Evolutionary conservation across 2,888 invertebrate genomes (phyloP), one percentile per base, ranked within the genome.

Genomic region (Drosophila subsilvestris): DNA sequence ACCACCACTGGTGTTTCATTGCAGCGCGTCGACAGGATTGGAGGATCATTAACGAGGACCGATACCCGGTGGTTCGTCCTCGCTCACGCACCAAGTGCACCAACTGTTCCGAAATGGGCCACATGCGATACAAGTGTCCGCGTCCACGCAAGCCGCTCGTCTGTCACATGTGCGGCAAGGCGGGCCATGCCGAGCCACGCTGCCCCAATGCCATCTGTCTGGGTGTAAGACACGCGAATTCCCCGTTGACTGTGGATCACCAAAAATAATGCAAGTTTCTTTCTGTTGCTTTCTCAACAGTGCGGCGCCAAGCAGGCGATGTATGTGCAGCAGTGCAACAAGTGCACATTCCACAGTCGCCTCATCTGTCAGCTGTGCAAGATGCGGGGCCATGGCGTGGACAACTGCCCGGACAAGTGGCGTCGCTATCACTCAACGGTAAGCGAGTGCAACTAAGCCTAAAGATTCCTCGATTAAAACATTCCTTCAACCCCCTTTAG

Each of bases 361-460:
- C 66, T 89, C 2, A 88, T 89, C 7, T 96, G 96, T 86, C 91
- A 90, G 9, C 93, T 94, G 85, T 96, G 96, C 89, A 93, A 93
- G 57, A 93, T 94, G 79, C 80, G 85, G 27, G 96, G 96, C 0
- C 96, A 96, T 88, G 92, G 93, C 10, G 83, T 93, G 51, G 91
- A 93, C 22, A 92, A 93, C 87, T 96, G 96, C 80, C 96, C 96
- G 0, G 96, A 96, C 91, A 91, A 94, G 47, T 96, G 96, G 96
- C 93, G 96, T 55, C 93, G 95, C 63, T 96, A 95, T 91, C 95
- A 96, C 90, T 93, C 94, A 75, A 96, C 96, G 73, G 96, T 95
- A 93, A 93, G 90, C 90, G 29, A n/a, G 5, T n/a, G 10, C 14
- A 14, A n/a, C 25, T n/a, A 25, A 14, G n/a, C 10, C 10, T 44